Conservation (phyloP, 2,797 vertebrate species). For the Naso thynnoides region DNA sequence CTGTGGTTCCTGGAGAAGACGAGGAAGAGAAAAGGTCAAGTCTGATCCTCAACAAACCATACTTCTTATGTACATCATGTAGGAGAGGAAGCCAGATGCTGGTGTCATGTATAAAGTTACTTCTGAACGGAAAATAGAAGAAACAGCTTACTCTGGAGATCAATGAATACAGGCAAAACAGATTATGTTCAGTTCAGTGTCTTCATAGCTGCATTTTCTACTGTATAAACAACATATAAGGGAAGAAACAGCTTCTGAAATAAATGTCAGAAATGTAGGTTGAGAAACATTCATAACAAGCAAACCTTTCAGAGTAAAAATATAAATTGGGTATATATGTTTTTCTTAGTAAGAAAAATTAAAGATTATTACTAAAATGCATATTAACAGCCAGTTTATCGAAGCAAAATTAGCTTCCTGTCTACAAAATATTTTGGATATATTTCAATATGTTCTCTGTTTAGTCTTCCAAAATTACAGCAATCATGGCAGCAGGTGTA, state of each 20-base stretch:
- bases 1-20: slow-evolving; percentile 89
- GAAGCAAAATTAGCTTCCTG: neutral
- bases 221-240: neutral
- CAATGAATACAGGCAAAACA: neutral
- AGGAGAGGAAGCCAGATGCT: neutral
- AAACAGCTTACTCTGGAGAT: no score
- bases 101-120: neutral
- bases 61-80: neutral
- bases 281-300: neutral
- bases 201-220: neutral
- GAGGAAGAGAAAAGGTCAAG: neutral
- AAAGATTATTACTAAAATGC: neutral
- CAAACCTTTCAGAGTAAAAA: no score
- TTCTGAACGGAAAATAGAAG: no score
- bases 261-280: neutral
- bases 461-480: slow-evolving; percentile 24
- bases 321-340: neutral
- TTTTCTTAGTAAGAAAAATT: no score
- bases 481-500: slow-evolving; percentile 24
- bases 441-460: neutral
- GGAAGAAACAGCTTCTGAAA: neutral
- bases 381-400: neutral
- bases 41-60: neutral
- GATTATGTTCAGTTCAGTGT: neutral
- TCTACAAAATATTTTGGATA: neutral